A percentile compares a stretch with the other conserved stretches of the same genome.
phyloP scores from a whole-genome alignment of 2,888 invertebrate species.

The Norana najaformis region DNA sequence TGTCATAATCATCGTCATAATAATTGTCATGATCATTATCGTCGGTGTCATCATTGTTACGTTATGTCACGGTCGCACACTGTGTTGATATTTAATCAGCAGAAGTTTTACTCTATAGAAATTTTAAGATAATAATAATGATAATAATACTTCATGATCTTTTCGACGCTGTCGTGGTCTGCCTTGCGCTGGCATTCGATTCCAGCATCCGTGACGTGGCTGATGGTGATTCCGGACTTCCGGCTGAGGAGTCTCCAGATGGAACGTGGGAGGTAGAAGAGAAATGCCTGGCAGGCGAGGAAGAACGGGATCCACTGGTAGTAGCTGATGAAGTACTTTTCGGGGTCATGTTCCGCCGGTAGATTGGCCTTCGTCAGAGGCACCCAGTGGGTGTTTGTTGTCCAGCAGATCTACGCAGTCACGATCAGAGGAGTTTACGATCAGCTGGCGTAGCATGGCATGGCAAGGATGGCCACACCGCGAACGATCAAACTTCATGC shows the following conservation, averaged over 20 bases:
- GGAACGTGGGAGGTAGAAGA: constrained; percentile 58
- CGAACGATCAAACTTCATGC: too few relatives aligned
- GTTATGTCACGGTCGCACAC: too few relatives aligned
- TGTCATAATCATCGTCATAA: too few relatives aligned
- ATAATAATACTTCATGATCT: constrained; percentile 52
- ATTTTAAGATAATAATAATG: too few relatives aligned
- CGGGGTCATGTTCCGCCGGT: constrained; percentile 49
- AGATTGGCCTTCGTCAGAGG: constrained; percentile 47
- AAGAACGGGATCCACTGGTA: constrained; percentile 64
- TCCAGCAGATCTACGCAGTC: constrained; percentile 62
- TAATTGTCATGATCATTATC: not conserved
- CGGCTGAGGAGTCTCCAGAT: constrained; percentile 62
- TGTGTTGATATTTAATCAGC: too few relatives aligned
- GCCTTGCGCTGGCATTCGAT: constrained; percentile 40
- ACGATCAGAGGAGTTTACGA: not conserved
- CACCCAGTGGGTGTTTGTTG: constrained; percentile 65
- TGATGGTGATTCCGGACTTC: constrained; percentile 41
- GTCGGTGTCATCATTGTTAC: too few relatives aligned
- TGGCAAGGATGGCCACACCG: not conserved
- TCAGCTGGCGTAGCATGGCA: not conserved
- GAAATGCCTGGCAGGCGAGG: constrained; percentile 47
- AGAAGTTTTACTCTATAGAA: too few relatives aligned
- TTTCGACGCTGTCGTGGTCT: constrained; percentile 40
- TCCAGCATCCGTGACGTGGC: constrained; percentile 42
- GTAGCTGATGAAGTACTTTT: constrained; percentile 61